These are phyloP conservation scores for Piscicola geometra DNA, from an alignment of 2,888 invertebrate genomes.

Conservation along the genomic window DNA sequence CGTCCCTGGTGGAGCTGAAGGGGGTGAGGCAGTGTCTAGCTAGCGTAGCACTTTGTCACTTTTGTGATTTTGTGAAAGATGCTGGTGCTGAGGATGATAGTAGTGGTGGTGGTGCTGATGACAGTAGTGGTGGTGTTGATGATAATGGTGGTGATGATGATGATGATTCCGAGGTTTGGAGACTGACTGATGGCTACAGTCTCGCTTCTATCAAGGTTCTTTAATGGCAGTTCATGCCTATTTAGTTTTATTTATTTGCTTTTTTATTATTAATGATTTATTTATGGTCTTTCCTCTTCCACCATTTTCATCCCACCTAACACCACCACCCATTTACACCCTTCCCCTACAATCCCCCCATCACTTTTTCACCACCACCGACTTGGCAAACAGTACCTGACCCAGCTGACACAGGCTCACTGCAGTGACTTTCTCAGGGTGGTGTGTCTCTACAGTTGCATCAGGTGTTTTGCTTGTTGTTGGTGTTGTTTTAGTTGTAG, in stretches of 20 bases:
- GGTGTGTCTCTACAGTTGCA: conserved; percentile 42
- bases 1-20: conserved; percentile 16
- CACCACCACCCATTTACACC: background rate
- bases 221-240: no score
- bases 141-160: background rate
- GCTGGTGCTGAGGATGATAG: background rate
- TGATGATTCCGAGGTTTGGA: conserved; percentile 22
- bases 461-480: background rate
- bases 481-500: background rate
- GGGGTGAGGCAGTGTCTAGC: conserved; percentile 26
- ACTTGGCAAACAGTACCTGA: conserved; percentile 47
- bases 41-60: background rate
- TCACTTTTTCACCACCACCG: background rate
- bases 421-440: conserved; percentile 48
- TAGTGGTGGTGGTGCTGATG: background rate
- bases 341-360: background rate
- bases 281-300: background rate
- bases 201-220: conserved; percentile 23
- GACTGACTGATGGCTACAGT: conserved; percentile 24
- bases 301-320: no score
- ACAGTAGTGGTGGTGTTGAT: background rate
- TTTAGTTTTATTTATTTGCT: no score
- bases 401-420: conserved; percentile 46
- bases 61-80: conserved; percentile 18
- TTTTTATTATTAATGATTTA: no score